These are phyloP conservation scores for Anoplius nigerrimus DNA, from an alignment of 2,888 invertebrate species.

Conservation along the genomic window DNA sequence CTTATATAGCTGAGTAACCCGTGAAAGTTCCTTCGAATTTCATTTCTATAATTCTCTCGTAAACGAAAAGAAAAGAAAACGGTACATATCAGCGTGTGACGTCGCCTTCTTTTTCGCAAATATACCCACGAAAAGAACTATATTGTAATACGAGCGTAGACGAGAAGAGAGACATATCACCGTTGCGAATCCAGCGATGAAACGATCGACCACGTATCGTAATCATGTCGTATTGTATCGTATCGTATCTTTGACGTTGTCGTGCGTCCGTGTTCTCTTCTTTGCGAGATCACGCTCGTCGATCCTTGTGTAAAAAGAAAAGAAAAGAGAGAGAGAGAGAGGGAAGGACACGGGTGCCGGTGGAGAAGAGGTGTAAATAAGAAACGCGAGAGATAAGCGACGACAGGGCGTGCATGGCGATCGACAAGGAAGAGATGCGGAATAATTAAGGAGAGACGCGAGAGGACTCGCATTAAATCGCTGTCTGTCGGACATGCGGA, in stretches of 20 bases:
- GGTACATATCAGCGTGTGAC: too few relatives aligned
- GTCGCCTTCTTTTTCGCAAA: too few relatives aligned
- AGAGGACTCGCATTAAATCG: not conserved
- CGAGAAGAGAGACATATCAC: too few relatives aligned
- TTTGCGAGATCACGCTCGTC: not conserved
- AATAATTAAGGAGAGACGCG: conserved; percentile 2
- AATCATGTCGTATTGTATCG: too few relatives aligned
- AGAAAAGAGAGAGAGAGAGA: not conserved
- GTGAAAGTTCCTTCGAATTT: conserved; percentile 11
- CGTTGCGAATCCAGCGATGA: too few relatives aligned
- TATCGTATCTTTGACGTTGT: not conserved
- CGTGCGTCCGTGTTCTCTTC: not conserved
- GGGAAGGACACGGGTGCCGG: not conserved
- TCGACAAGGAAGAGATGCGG: not conserved
- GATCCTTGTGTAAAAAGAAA: not conserved
- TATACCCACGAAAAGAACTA: too few relatives aligned
- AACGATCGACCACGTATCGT: too few relatives aligned
- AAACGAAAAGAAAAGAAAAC: too few relatives aligned
- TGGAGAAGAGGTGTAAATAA: conserved; percentile 12
- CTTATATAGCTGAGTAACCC: not conserved
- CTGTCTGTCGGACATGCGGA: not conserved
- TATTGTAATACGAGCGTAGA: too few relatives aligned
- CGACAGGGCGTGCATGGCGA: conserved; percentile 2
- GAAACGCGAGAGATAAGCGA: conserved; percentile 16
- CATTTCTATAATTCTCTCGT: conserved; percentile 9